Base-by-base conservation (phyloP, 2,888 invertebrate genomes). In the Clanis bilineata region DNA sequence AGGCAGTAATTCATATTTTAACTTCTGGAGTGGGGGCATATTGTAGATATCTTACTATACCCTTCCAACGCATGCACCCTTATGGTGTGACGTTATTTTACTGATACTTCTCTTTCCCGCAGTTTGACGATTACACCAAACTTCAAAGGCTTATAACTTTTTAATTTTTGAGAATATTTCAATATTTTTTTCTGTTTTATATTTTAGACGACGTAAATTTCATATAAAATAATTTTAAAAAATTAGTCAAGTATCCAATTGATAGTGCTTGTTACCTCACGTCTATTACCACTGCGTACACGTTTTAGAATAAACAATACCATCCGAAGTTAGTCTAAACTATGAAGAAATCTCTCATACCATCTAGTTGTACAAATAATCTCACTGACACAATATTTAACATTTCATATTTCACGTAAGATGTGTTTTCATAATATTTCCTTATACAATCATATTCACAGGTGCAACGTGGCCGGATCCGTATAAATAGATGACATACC, bases 291-390 rank as follows among this genome's bases (percentile, higher is more conserved):
- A 51, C 18, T 51, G 15, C n/a, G n/a, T 51, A 28, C 2, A 18
- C 9, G 7, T 2, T 7, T 51, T 18, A 18, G 15, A 25, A 47
- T 47, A 47, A 47, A 47, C 25, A 47, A 28, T 9, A 47, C 41
- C 7, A 15, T 47, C 47, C 3, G 47, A 51, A 18, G 28, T 18
- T 28, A 28, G 28, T 51, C 18, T 51, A 18, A 28, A 51, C 18
- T 51, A 32, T 51, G 18, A 51, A 32, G 32, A 51, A 51, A 32
- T 32, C 32, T 51, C 18, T 32, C 51, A 51, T 28, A 28, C 28
- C 32, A 32, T 32, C 32, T 28, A 28, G 25, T 47, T 47, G 25
- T 51, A 51, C 51, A 51, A 51, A 51, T 32, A 32, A 32, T 51
- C 23, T 2, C 51, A 32, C 18, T 28, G 32, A 51, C 51, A 51